phyloP scores from a whole-genome alignment of 2,797 vertebrate species.

The Karalla daura region DNA sequence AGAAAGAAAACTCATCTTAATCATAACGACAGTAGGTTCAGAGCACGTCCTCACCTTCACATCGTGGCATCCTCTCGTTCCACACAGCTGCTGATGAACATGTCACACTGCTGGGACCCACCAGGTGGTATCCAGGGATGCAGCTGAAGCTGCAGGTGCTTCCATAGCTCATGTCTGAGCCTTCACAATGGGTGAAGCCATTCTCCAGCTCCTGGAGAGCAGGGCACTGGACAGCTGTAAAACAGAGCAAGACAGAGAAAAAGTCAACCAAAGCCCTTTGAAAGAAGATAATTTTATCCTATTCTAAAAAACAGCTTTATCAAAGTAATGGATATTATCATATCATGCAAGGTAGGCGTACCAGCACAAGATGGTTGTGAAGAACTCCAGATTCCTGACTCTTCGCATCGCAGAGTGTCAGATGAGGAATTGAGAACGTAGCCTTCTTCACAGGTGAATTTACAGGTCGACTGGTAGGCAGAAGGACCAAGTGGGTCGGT shows the following conservation, averaged over 20 bases:
- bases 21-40: neutral
- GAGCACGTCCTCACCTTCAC: slow-evolving; percentile 73
- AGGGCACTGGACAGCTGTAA: slow-evolving; percentile 74
- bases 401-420: slow-evolving; percentile 66
- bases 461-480: slow-evolving; percentile 75
- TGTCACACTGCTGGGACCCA: slow-evolving; percentile 64
- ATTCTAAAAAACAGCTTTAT: neutral
- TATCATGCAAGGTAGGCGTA: slow-evolving; percentile 29
- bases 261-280: neutral
- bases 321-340: neutral
- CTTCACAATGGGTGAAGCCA: slow-evolving; percentile 68
- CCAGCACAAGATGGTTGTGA: slow-evolving; percentile 69
- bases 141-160: slow-evolving; percentile 84
- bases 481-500: slow-evolving; percentile 56
- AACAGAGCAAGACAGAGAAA: neutral
- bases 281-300: neutral
- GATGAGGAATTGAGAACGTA: slow-evolving; percentile 64
- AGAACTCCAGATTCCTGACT: slow-evolving; percentile 74
- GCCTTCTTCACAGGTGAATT: slow-evolving; percentile 77
- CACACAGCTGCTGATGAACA: slow-evolving; percentile 82
- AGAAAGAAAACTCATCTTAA: neutral
- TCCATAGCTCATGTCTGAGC: slow-evolving; percentile 57
- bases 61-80: slow-evolving; percentile 76
- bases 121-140: slow-evolving; percentile 69
- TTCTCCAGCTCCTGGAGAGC: slow-evolving; percentile 55